Conservation (phyloP, 2,797 vertebrate species). For the Vireo griseus region DNA sequence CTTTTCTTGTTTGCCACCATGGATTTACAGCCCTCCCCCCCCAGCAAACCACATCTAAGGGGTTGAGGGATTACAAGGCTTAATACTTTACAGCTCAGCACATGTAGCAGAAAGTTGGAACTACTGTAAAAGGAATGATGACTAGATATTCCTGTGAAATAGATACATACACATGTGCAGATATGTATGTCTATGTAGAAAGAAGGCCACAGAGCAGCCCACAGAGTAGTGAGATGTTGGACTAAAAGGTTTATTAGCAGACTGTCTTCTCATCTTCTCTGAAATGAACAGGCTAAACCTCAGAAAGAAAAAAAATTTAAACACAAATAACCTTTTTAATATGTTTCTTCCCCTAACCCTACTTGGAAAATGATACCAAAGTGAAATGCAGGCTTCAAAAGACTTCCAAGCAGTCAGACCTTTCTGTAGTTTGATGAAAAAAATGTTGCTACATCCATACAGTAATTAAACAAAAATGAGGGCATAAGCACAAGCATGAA, state of each 20-base stretch:
- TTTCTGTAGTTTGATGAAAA: neutral
- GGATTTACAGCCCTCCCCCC: constrained; percentile 83
- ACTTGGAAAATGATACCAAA: neutral
- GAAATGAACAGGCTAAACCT: neutral
- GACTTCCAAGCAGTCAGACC: neutral
- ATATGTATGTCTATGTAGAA: neutral
- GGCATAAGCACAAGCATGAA: neutral
- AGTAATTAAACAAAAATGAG: neutral
- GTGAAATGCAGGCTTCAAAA: neutral
- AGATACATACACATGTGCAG: neutral
- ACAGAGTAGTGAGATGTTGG: neutral
- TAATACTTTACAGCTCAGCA: constrained; percentile 78
- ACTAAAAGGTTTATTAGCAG: neutral
- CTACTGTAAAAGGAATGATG: constrained; percentile 26
- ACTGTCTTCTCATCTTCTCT: neutral
- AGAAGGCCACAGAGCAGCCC: neutral
- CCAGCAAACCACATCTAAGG: constrained; percentile 87
- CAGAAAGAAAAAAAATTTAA: neutral
- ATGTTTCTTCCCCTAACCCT: neutral
- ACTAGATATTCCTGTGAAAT: constrained; percentile 17
- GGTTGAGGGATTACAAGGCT: constrained; percentile 88
- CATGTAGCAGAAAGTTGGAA: constrained; percentile 48
- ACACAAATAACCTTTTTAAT: neutral
- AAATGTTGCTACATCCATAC: neutral
- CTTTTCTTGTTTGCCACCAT: constrained; percentile 80